Evolutionary conservation across 2,113 vertebrate genomes (phyloP), one percentile per base, ranked within the genome.

Genomic region (Syngnathus floridae): DNA sequence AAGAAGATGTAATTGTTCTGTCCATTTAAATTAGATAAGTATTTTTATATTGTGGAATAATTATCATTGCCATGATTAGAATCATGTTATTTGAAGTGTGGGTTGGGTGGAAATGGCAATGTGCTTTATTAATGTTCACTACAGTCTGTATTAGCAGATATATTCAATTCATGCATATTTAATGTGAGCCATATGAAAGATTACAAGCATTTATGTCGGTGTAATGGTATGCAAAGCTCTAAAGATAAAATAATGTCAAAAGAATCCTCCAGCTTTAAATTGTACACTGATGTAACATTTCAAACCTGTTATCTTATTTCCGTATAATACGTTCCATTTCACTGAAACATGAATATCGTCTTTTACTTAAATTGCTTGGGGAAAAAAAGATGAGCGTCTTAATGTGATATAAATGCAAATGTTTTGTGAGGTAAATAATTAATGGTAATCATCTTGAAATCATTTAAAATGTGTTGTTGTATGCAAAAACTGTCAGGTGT

Each of bases 391-490:
- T 5, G 11, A 5, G 7, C 21, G 37, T 40, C 40, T 41, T 60
- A 21, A 60, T 26, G 59, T 43, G 4, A 26, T 14, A 43, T 4
- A 16, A 43, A 16, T 61, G 40, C 13, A 43, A 43, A 26, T 45
- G 13, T 35, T 31, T 56, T 31, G 26, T 16, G 14, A 31, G 31
- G 26, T 31, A 14, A 56, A 16, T 16, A 56, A 41, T 26, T 9
- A 37, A 51, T 38, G 45, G 5, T 5, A 37, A 58, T 58, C 35
- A 58, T 37, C 35, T 3, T 17, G 37, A 12, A 38, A 9, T 22
- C 9, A n/a, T 21, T 54, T 58, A 46, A 58, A 19, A 31, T 16
- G 37, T 75, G 48, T 66, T 63, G 38, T 70, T 56, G 13, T 68
- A 4, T 16, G 17, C 19, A 70, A 9, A 56, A 51, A 67, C 43